phyloP scores from a whole-genome alignment of 2,797 vertebrate genomes.

The Holocentrus rufus region DNA sequence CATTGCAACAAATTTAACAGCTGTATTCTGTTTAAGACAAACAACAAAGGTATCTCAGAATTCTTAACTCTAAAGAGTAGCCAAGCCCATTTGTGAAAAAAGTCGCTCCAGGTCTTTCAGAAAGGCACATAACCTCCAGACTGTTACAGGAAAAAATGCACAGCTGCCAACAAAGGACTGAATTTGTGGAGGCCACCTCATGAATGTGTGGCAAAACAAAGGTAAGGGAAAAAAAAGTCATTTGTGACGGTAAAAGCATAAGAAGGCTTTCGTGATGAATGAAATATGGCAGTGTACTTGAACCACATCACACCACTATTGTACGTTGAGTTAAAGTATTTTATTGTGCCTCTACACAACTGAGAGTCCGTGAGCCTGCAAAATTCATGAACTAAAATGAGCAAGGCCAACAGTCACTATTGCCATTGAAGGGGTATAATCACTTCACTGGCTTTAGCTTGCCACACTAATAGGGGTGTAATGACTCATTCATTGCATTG shows the following conservation, averaged over 20 bases:
- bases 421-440: too few species aligned
- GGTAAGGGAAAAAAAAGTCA: conserved; percentile 9
- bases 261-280: neutral
- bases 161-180: neutral
- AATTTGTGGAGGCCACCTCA: neutral
- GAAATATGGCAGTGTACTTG: neutral
- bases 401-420: neutral
- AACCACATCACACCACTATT: neutral
- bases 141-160: conserved; percentile 10
- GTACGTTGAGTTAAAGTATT: neutral
- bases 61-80: neutral
- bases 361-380: neutral
- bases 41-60: conserved; percentile 9
- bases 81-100: conserved; percentile 7
- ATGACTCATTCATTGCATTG: too few species aligned
- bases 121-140: neutral
- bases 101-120: neutral
- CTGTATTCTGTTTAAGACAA: conserved; percentile 15
- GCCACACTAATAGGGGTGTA: too few species aligned
- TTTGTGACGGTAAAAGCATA: conserved; percentile 19
- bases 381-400: neutral
- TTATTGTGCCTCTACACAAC: neutral
- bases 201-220: neutral
- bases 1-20: conserved; percentile 44
- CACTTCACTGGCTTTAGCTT: neutral